Evolutionary conservation across 1,140 invertebrate genomes (phyloP).

Genomic region (Odontomachus brunneus): DNA sequence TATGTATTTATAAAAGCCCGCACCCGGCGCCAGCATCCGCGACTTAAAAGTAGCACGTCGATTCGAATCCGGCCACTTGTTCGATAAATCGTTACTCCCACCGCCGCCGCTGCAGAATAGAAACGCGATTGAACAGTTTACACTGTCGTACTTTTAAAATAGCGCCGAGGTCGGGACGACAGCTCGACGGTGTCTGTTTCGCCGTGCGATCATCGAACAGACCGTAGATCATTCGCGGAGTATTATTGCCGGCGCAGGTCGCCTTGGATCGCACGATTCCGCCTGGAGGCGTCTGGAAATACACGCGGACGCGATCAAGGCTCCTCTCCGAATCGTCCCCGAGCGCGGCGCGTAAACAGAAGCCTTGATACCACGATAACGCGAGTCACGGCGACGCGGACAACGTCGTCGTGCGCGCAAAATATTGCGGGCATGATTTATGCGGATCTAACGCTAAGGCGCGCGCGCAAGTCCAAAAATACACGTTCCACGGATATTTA

Average conservation of each 20-base stretch:
- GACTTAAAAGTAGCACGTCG: constrained; percentile 53
- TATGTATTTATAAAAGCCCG: constrained; percentile 37
- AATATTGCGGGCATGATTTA: background rate
- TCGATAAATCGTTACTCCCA: constrained; percentile 55
- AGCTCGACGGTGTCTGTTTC: constrained; percentile 39
- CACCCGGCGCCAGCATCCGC: background rate
- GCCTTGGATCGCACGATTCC: background rate
- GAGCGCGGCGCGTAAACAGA: background rate
- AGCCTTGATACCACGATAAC: background rate
- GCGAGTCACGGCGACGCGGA: background rate
- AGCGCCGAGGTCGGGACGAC: constrained; percentile 77
- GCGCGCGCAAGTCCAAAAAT: too few relatives aligned
- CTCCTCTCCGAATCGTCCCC: background rate
- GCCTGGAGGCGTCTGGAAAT: constrained; percentile 6
- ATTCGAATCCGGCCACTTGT: constrained; percentile 40
- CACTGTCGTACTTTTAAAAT: constrained; percentile 76
- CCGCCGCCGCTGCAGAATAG: constrained; percentile 10
- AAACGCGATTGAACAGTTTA: constrained; percentile 44
- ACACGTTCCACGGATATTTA: too few relatives aligned
- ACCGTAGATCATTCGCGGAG: constrained; percentile 8
- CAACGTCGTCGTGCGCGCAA: too few relatives aligned
- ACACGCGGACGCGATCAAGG: background rate
- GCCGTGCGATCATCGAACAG: constrained; percentile 28
- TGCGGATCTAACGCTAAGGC: too few relatives aligned
- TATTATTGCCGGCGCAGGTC: background rate